Conservation (phyloP, 1,140 invertebrate species). For the Trichonephila clavipes region DNA sequence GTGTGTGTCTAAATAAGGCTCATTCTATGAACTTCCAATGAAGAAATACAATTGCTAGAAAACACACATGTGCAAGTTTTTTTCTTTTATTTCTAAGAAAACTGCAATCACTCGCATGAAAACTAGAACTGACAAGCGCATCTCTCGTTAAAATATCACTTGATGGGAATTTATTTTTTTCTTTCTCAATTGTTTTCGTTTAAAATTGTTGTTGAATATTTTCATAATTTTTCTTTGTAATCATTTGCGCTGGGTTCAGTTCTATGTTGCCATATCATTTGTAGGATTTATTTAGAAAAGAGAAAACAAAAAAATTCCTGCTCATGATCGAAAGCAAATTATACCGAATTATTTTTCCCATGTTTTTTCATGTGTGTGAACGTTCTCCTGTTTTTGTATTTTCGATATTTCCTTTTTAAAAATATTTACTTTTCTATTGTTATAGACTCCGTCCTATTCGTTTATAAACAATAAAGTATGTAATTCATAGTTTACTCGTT, state of each 20-base stretch:
- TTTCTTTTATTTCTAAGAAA: neutral
- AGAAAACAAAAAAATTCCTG: neutral
- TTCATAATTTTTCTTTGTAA: constrained; percentile 27
- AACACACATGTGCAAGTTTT: neutral
- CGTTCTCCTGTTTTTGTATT: neutral
- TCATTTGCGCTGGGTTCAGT: neutral
- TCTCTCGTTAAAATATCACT: neutral
- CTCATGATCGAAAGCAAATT: neutral
- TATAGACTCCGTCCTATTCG: neutral
- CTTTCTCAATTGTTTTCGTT: neutral
- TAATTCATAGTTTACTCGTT: constrained; percentile 1
- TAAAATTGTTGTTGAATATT: constrained; percentile 4
- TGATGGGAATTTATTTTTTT: neutral
- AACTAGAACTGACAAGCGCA: neutral
- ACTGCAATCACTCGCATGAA: neutral
- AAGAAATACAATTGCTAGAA: neutral
- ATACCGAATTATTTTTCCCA: neutral
- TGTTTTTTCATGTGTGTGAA: neutral
- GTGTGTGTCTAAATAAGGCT: constrained; percentile 17
- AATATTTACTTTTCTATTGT: constrained; percentile 16
- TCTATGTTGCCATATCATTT: neutral
- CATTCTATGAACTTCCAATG: neutral
- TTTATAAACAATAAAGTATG: neutral
- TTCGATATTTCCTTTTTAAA: neutral
- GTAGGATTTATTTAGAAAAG: neutral